Base-by-base conservation (phyloP, 92 coral and sea anemone species). In the Isaurus tuberculatus region DNA sequence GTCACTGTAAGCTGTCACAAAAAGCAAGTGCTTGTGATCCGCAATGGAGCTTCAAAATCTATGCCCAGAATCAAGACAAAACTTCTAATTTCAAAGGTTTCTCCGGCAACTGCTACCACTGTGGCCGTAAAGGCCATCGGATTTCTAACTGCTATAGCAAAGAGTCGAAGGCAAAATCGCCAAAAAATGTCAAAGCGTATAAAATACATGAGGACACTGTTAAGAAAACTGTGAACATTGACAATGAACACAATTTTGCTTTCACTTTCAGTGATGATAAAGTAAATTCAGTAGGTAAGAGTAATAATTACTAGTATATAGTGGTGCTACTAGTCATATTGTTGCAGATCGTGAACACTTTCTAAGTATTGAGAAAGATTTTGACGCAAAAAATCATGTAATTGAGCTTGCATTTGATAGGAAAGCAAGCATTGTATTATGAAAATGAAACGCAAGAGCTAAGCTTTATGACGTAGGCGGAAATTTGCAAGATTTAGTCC, bases 391-490 rank as follows among this genome's bases (percentile, higher is more conserved):
- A 44, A 63, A 73, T 31, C 88, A 88, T 34, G 70, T 26, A 34
- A 84, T 84, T 57, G 89, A 88, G 28, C 55, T 88, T 68, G 86
- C 86, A n/a, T 31, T 70, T 49, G 79, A 86, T 22, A 85, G 85
- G n/a, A 22, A 73, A 66, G 28, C 89, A 6, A 89, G 81, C 33
- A 83, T 85, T 22, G 83, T 79, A 40, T 31, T 89, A 34, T 73
- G 80, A 49, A 84, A 86, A 42, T 81, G 86, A 73, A 36, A 87
- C 44, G 88, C 68, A 32, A 17, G 55, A 73, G 2, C 28, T 88
- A 67, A 73, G 84, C 74, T 64, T 83, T 46, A 65, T n/a, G 88
- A 87, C 44, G 32, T 70, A 22, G 73, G 53, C 42, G 86, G 86
- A 26, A 85, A 44, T 19, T 46, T 5, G 53, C 42, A 71, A 14